phyloP scores from a whole-genome alignment of 2,113 vertebrate genomes.

The Anguilla japonica region DNA sequence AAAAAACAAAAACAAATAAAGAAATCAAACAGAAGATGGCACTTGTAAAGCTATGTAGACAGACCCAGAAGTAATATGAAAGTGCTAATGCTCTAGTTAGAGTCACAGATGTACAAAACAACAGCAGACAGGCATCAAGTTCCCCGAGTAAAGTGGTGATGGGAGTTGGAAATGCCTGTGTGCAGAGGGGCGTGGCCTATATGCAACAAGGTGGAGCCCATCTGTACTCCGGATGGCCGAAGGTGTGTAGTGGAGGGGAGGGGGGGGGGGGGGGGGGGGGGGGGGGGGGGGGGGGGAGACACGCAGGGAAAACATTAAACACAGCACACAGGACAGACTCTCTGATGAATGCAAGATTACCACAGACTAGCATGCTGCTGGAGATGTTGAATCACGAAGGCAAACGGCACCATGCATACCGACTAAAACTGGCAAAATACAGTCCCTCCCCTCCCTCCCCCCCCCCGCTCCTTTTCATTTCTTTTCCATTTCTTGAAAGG shows the following conservation, averaged over 20 bases:
- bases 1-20: slow-evolving; percentile 25
- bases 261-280: slow-evolving; percentile 15
- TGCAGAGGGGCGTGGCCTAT: slow-evolving; percentile 15
- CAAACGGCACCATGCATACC: slow-evolving; percentile 82
- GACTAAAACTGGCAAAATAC: slow-evolving; percentile 83
- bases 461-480: background rate
- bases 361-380: slow-evolving; percentile 94
- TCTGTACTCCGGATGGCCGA: slow-evolving; percentile 10
- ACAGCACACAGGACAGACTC: slow-evolving; percentile 76
- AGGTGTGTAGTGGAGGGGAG: slow-evolving; percentile 15
- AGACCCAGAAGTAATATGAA: slow-evolving; percentile 69
- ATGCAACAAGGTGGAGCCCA: background rate
- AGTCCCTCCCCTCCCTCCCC: slow-evolving; percentile 58
- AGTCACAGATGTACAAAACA: slow-evolving; percentile 69
- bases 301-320: slow-evolving; percentile 9
- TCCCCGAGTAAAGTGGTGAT: slow-evolving; percentile 4
- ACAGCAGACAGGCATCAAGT: slow-evolving; percentile 5
- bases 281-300: background rate
- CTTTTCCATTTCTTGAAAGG: slow-evolving; percentile 53
- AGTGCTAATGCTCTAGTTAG: slow-evolving; percentile 72
- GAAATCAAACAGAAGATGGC: background rate
- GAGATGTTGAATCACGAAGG: slow-evolving; percentile 83
- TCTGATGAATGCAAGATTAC: slow-evolving; percentile 77
- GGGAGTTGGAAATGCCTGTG: slow-evolving; percentile 3
- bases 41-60: slow-evolving; percentile 43